Conservation (phyloP, 1,140 invertebrate genomes). For the Solenopsis fugax region DNA sequence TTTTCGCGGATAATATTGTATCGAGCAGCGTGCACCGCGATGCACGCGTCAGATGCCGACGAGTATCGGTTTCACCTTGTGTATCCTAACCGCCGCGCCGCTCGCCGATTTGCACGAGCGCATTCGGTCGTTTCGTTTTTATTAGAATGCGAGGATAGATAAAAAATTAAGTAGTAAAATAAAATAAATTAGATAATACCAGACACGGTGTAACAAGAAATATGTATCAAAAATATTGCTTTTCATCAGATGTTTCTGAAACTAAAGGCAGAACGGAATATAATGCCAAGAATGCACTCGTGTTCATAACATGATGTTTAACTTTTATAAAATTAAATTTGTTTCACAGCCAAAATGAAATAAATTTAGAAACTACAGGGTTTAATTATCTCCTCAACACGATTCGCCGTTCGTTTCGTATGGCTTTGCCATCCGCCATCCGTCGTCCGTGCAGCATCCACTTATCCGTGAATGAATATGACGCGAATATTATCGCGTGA, state of each 20-base stretch:
- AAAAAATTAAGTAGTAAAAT: neutral
- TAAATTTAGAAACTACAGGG: neutral
- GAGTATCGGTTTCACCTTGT: neutral
- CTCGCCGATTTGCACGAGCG: slow-evolving; percentile 9
- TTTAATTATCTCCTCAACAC: neutral
- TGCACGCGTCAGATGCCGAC: neutral
- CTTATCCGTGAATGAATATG: slow-evolving; percentile 47
- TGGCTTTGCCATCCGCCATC: neutral
- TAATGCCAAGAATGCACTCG: neutral
- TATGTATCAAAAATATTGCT: neutral
- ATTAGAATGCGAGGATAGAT: neutral
- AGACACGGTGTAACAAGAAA: neutral
- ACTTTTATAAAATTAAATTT: slow-evolving; percentile 4
- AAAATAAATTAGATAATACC: neutral
- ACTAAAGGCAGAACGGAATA: neutral
- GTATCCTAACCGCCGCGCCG: neutral
- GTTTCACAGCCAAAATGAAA: neutral
- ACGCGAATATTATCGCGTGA: slow-evolving; percentile 39
- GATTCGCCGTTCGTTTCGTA: neutral
- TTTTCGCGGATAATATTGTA: slow-evolving; percentile 38
- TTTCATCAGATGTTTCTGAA: neutral
- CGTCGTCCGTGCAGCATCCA: neutral
- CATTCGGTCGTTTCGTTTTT: neutral
- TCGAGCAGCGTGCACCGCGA: neutral
- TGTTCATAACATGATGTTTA: neutral